phyloP scores from a whole-genome alignment of 2,888 invertebrate genomes.

The Macrophya alboannulata region DNA sequence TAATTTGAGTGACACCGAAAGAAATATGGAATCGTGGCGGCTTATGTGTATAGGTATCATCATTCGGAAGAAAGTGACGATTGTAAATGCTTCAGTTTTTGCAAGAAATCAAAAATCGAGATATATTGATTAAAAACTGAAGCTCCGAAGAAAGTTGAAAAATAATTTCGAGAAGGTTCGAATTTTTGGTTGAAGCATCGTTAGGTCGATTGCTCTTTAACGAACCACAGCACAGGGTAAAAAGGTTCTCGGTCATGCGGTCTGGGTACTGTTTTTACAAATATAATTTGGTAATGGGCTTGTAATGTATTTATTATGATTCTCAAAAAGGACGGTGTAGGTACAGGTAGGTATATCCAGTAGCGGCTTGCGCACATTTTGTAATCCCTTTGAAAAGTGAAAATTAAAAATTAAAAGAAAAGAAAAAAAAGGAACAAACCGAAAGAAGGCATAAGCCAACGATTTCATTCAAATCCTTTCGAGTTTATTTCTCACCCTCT shows the following conservation, averaged over 20 bases:
- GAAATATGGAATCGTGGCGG: not conserved
- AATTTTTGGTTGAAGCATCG: not conserved
- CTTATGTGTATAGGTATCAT: not conserved
- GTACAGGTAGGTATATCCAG: not conserved
- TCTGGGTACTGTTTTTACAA: slow-evolving; percentile 16
- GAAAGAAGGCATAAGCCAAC: not conserved
- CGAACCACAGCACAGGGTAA: not conserved
- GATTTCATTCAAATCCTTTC: not conserved
- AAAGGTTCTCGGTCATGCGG: not conserved
- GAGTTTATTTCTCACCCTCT: slow-evolving; percentile 1
- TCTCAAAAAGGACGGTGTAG: not conserved
- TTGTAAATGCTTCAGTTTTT: not conserved
- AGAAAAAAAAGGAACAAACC: not conserved
- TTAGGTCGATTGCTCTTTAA: not conserved
- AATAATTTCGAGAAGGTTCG: not conserved
- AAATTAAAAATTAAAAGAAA: slow-evolving; percentile 3
- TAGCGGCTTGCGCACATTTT: not conserved
- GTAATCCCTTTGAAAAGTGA: not conserved
- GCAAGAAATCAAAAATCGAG: not conserved
- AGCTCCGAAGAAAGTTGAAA: not conserved
- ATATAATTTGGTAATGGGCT: slow-evolving; percentile 17
- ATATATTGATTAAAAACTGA: not conserved
- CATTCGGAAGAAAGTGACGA: not conserved
- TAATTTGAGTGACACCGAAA: not conserved
- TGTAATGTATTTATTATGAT: slow-evolving; percentile 1